Evolutionary conservation across 92 coral and sea anemone species (phyloP), one percentile per base, ranked within the genome.

Genomic region (Phymanthus crucifer): DNA sequence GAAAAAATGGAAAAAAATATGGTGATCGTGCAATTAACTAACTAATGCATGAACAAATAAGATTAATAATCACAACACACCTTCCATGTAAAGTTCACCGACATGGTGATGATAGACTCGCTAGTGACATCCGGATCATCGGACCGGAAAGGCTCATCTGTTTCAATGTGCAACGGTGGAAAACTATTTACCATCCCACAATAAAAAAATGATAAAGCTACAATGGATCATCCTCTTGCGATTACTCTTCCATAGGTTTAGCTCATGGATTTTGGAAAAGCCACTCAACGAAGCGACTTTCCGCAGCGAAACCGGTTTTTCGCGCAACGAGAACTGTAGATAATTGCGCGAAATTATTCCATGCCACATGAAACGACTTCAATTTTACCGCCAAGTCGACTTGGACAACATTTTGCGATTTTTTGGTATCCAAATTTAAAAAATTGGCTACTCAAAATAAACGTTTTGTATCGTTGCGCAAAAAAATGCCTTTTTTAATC

Each of bases 91-190:
- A 27, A 61, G 68, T 61, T 61, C 35, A 61, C 68, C 68, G 68
- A 29, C 68, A 61, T 18, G 29, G 32, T 61, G 68, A 7, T 61
- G 68, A 61, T 19, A 61, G 13, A 9, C 34, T 27, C 13, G 35
- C 17, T 4, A 61, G 26, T 61, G 17, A 12, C 68, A n/a, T n/a
- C n/a, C n/a, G 34, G 21, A 61, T 27, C 68, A 61, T n/a, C 16
- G 23, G 33, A 27, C 68, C 68, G 36, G 68, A 61, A n/a, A 61
- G 68, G 68, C 68, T 61, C 68, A 61, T 11, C 68, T 61, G 8
- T 14, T 61, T n/a, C n/a, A n/a, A n/a, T 61, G 68, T 61, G 26
- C 34, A 61, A 61, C 34, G 68, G 68, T 61, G 68, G 68, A 61
- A 61, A 61, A 61, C 68, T 61, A 61, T 61, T 61, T 61, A 61